Evolutionary conservation across 92 coral and sea anemone species (phyloP), one percentile per base, ranked within the genome.

Genomic region (Parazoanthus swiftii): DNA sequence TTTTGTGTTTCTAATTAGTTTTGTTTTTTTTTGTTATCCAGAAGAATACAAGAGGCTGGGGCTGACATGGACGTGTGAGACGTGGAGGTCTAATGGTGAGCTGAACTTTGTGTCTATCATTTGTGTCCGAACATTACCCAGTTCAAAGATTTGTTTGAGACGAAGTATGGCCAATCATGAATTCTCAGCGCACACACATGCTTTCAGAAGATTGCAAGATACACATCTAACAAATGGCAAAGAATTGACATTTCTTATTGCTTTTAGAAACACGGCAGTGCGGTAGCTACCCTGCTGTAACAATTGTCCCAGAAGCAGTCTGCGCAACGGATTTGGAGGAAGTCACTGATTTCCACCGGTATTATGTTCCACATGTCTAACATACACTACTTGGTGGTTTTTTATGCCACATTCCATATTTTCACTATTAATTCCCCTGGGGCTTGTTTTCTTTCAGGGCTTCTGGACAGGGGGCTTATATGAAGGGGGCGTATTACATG

Each of bases 321-420:
- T 79, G 92, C 39, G 92, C 88, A 38, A 74, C 81, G 18, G 95
- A 92, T 37, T 85, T 97, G 46, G 76, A 81, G 73, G 90, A 79
- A 18, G 91, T 95, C 5, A 84, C 92, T 15, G 85, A 73, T 44
- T 92, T 95, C 74, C 98, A 97, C 95, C 93, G 98, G 99, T 96
- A 80, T 5, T 79, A 3, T 21, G 10, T 56, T 36, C 33, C 4
- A 44, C 29, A 13, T 76, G 16, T 44, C 20, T 0, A 39, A 21
- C 8, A 4, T 18, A 29, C 33, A 29, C 33, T 29, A 29, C 33
- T 29, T 29, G 33, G 33, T 29, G 33, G 26, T 4, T 20, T 63
- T 63, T 18, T 63, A 9, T 20, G 2, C 42, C 1, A 38, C 3
- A 38, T n/a, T 1, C 1, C 42, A 3, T 38, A 38, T 38, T 38